Percentiles rank a stretch among this genome's conserved stretches.
phyloP scores from a whole-genome alignment of 2,113 vertebrate genomes.

The Micronycteris hirsuta region DNA sequence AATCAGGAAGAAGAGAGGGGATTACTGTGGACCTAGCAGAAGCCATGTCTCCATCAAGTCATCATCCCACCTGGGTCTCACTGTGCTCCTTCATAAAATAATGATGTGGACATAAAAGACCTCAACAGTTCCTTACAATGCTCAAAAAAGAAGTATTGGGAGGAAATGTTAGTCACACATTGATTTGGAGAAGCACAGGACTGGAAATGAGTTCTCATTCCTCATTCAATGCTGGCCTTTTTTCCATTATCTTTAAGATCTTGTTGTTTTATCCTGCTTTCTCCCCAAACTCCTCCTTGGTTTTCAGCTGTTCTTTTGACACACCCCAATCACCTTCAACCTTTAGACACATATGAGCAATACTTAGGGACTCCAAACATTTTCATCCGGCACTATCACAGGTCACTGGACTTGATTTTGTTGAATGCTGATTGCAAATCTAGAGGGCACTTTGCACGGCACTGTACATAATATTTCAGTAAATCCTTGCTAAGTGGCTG shows the following conservation, averaged over 20 bases:
- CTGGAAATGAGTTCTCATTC: neutral
- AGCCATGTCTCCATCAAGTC: neutral
- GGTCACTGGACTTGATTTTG: neutral
- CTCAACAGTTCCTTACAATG: neutral
- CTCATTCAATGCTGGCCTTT: rapidly evolving
- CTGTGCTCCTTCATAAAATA: neutral
- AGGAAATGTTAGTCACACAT: neutral
- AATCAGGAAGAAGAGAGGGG: neutral
- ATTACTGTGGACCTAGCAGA: neutral
- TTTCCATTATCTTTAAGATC: neutral
- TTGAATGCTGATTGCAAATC: neutral
- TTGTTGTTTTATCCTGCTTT: neutral
- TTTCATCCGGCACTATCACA: neutral
- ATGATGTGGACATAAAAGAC: neutral
- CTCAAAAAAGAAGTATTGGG: neutral
- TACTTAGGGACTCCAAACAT: neutral
- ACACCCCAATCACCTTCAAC: neutral
- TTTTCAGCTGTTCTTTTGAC: neutral
- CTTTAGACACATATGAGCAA: neutral
- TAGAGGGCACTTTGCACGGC: neutral
- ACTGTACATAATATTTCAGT: neutral
- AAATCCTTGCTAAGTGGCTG: neutral
- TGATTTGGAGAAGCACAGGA: neutral
- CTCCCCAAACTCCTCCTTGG: neutral
- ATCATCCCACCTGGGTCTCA: neutral